Percentiles rank a stretch among this genome's conserved stretches.
These are phyloP conservation scores for Acridotheres tristis DNA, from an alignment of 2,797 vertebrate species.

Conservation along the genomic window DNA sequence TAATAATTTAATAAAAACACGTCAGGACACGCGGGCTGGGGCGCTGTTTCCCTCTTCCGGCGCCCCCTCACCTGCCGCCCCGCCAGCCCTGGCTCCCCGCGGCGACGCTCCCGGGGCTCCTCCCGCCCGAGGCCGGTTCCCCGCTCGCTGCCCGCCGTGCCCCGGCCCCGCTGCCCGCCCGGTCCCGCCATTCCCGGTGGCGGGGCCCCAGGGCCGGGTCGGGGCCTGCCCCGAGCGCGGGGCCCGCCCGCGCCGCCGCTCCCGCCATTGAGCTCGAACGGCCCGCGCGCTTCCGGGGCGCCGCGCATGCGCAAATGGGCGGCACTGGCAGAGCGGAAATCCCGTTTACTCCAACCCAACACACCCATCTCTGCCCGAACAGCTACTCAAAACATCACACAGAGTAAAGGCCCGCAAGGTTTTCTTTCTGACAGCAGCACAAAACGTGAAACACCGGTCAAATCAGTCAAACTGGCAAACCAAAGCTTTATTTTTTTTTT, in stretches of 20 bases:
- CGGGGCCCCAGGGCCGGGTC: too few species aligned
- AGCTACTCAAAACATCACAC: background rate
- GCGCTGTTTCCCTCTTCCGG: background rate
- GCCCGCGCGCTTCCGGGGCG: background rate
- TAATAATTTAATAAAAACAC: background rate
- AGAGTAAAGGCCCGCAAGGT: background rate
- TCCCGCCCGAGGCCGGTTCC: background rate
- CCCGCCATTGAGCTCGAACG: background rate
- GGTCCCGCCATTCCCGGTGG: background rate
- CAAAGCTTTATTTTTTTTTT: conserved; percentile 62
- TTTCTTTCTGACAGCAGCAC: conserved; percentile 8
- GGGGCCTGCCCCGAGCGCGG: too few species aligned
- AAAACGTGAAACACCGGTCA: background rate
- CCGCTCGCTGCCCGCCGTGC: background rate
- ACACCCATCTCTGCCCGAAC: background rate
- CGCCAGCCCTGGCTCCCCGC: background rate
- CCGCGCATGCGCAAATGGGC: background rate
- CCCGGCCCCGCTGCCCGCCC: background rate
- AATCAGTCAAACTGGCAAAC: conserved; percentile 64
- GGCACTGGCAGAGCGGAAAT: too few species aligned
- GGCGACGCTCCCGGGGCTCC: background rate
- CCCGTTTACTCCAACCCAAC: too few species aligned
- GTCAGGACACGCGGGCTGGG: accelerated
- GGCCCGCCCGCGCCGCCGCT: background rate
- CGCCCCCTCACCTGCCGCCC: background rate